Evolutionary conservation across 2,113 vertebrate genomes (phyloP).

Genomic region (Speoplatyrhinus poulsoni): DNA sequence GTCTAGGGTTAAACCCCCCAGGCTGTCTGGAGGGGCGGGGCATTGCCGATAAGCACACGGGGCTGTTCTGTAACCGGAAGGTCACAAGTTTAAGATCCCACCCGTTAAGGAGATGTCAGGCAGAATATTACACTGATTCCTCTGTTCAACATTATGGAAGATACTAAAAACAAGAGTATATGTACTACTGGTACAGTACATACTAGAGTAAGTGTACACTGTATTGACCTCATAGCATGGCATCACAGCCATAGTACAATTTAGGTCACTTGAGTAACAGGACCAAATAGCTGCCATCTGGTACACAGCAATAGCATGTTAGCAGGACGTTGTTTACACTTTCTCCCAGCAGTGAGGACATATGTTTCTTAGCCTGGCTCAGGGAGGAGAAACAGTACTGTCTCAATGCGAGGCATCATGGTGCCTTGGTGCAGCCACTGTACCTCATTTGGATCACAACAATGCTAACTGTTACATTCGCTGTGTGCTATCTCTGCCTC

Average conservation of each 20-base stretch:
- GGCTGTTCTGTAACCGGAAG: too few relatives aligned
- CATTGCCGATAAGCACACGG: not conserved
- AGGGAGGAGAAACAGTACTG: not conserved
- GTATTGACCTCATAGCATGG: not conserved
- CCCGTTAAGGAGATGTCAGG: too few relatives aligned
- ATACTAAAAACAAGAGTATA: too few relatives aligned
- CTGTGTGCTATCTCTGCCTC: too few relatives aligned
- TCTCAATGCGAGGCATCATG: not conserved
- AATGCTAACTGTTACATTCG: too few relatives aligned
- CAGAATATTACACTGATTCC: too few relatives aligned
- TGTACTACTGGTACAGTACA: not conserved
- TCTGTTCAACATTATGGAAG: too few relatives aligned
- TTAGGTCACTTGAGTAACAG: constrained; percentile 3
- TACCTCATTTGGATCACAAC: too few relatives aligned
- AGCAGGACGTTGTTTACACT: not conserved
- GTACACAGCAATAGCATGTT: constrained; percentile 3
- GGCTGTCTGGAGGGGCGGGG: not conserved
- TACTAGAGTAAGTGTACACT: not conserved
- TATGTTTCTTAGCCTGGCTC: not conserved
- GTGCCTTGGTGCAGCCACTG: not conserved
- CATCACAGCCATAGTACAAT: not conserved
- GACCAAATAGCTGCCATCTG: not conserved
- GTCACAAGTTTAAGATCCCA: too few relatives aligned
- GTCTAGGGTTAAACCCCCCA: too few relatives aligned
- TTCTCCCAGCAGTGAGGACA: not conserved